Conservation (phyloP, 2,113 vertebrate species). For the Phalacrocorax aristotelis region DNA sequence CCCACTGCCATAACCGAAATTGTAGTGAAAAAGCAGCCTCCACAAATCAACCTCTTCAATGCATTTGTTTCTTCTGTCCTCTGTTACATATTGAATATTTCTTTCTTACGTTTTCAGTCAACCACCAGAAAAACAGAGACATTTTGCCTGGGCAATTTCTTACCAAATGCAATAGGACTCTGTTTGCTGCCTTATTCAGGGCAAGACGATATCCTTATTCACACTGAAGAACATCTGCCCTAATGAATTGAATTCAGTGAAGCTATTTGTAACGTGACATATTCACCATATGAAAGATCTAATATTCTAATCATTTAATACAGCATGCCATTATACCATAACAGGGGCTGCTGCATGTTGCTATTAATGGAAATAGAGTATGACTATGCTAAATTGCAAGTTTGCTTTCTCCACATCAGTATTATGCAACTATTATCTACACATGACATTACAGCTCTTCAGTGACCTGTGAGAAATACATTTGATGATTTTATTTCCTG, state of each 20-base stretch:
- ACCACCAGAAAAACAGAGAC: neutral
- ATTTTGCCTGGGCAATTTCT: neutral
- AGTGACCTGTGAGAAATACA: neutral
- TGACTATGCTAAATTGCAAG: neutral
- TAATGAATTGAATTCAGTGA: neutral
- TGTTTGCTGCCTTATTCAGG: neutral
- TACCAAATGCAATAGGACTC: neutral
- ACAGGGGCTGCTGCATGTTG: neutral
- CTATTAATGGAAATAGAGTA: neutral
- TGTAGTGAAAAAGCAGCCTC: neutral
- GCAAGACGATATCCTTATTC: neutral
- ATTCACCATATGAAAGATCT: neutral
- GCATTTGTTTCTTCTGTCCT: neutral
- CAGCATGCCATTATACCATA: rapidly evolving
- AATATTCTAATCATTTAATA: neutral
- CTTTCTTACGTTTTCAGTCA: neutral
- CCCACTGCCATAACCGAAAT: neutral
- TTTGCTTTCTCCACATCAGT: neutral
- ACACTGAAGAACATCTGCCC: neutral
- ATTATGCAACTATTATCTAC: neutral
- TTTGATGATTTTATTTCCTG: neutral
- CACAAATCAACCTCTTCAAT: neutral
- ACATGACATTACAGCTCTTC: neutral
- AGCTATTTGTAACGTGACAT: neutral
- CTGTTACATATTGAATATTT: neutral